Base-by-base conservation (phyloP, 2,797 vertebrate genomes). In the Rousettus madagascariensis region DNA sequence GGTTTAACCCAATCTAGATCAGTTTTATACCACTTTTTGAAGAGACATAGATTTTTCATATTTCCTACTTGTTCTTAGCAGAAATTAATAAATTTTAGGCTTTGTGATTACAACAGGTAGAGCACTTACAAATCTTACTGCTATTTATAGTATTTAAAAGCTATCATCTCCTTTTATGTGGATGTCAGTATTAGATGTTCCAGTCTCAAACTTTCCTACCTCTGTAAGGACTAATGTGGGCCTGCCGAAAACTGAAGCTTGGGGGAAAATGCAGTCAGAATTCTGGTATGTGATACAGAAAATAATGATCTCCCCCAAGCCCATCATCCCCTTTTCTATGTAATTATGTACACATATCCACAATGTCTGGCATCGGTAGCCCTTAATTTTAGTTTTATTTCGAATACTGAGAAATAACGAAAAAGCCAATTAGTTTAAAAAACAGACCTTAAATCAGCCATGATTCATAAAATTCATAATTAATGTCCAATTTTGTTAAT, bases 1-100 rank as follows among this genome's bases (percentile, higher is more conserved):
- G 49, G 61, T 68, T 79, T 66, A 69, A 75, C 8, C 41, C 91
- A 91, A 83, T 59, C 72, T 92, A 87, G 51, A 87, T 24, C 28
- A 15, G 41, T 43, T 94, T 87, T 90, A 86, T 68, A 68, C 8
- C 3, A 92, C 17, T 82, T 95, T 95, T 46, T 79, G 4, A 89
- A 78, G 17, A 84, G 11, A 84, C 1, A 0, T 0, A 51, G 13
- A 46, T 49, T 92, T 83, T 84, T 83, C 43, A 8, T n/a, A 92
- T 87, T 94, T 91, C 43, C 82, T 80, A 57, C 12, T 11, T 61
- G 7, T 51, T 95, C 19, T 82, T 65, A 77, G 63, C 30, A 71
- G 78, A 94, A 90, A 85, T 66, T 63, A 75, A 33, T 66, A 66
- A 85, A n/a, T 51, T 65, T 61, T 57, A 92, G 53, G 49, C 17